phyloP scores from a whole-genome alignment of 2,797 vertebrate genomes.

The Chelon labrosus region DNA sequence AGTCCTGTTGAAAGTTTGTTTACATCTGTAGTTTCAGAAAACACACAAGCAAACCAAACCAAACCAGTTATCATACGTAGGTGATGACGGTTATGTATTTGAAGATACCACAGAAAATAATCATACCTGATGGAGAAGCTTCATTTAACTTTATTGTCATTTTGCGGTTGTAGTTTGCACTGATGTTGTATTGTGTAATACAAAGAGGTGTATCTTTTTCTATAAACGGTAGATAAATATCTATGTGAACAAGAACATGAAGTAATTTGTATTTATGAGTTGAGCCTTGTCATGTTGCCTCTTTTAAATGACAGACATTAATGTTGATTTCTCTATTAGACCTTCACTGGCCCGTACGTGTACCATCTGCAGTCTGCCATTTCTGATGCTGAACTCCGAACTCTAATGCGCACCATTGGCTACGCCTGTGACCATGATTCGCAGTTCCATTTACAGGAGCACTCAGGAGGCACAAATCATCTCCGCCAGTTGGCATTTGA shows the following conservation, averaged over 20 bases:
- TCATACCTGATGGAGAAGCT: not conserved
- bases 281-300: not conserved
- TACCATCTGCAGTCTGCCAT: conserved; percentile 95
- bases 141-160: not conserved
- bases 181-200: not conserved
- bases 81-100: not conserved
- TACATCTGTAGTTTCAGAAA: not conserved
- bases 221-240: not conserved
- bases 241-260: not conserved
- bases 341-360: conserved; percentile 97
- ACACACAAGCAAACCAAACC: not conserved
- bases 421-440: conserved; percentile 91
- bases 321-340: conserved; percentile 80
- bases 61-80: not conserved
- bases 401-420: conserved; percentile 93
- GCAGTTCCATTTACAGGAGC: conserved; percentile 83
- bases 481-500: conserved; percentile 92
- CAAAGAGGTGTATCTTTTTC: not conserved
- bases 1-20: not conserved
- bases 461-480: conserved; percentile 76
- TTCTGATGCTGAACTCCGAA: conserved; percentile 90
- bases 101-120: not conserved
- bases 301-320: conserved; percentile 12
- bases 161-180: not conserved
- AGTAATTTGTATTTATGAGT: not conserved